A percentile compares a stretch with the other conserved stretches of the same genome.
Evolutionary conservation across 2,888 invertebrate species (phyloP).

Genomic region (Callimorpha dominula): DNA sequence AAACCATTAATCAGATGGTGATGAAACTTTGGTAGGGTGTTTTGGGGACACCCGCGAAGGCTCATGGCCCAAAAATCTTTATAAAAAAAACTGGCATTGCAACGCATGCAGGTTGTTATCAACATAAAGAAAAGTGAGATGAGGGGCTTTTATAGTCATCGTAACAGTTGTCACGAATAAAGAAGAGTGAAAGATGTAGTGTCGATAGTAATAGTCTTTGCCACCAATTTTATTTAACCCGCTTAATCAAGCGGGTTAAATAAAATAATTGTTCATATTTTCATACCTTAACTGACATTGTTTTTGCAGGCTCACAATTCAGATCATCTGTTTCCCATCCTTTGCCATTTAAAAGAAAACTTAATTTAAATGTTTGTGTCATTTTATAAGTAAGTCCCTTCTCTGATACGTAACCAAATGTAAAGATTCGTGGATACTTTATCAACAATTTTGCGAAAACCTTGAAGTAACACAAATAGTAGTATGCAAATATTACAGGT

Average conservation of each 20-base stretch:
- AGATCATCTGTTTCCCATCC: conserved; percentile 56
- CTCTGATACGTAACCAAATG: conserved; percentile 63
- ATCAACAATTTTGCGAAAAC: conserved; percentile 63
- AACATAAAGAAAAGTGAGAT: no score
- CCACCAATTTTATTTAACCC: no score
- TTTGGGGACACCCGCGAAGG: no score
- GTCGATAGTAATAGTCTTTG: no score
- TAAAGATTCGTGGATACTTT: conserved; percentile 62
- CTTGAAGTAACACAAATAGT: conserved; percentile 60
- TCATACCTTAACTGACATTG: conserved; percentile 58
- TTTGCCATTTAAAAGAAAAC: conserved; percentile 59
- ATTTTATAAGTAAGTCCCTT: conserved; percentile 63
- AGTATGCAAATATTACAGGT: conserved; percentile 60
- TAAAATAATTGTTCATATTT: background rate
- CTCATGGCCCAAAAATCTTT: no score
- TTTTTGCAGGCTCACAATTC: conserved; percentile 47
- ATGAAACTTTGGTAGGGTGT: no score
- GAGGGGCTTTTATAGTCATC: no score
- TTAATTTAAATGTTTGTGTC: conserved; percentile 58
- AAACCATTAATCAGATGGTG: no score
- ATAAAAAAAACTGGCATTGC: no score
- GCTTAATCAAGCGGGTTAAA: no score
- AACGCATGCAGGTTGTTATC: no score
- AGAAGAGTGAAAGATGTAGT: background rate
- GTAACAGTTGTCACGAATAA: background rate